Evolutionary conservation across 1,140 invertebrate species (phyloP), one percentile per base, ranked within the genome.

Genomic region (Drosophila kohkoa): DNA sequence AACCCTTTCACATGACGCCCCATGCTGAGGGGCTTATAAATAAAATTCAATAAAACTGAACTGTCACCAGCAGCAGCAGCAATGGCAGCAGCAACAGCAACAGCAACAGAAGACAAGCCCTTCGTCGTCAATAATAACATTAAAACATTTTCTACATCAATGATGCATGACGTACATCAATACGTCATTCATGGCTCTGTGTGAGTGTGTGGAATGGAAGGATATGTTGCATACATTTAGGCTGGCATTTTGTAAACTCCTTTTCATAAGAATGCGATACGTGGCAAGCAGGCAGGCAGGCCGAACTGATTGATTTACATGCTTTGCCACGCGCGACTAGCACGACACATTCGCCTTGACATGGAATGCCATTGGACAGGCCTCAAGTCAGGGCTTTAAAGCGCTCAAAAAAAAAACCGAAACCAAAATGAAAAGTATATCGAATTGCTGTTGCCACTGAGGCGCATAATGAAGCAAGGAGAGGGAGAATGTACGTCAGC

Each of bases 71-170:
- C 83, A 88, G 82, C 30, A 52, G 52, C 64, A 59, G 32, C 16
- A 25, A 25, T 89, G 83, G 83, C 83, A 88, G 66, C 67, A 62
- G 65, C 85, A 88, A 76, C 30, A 52, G 52, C 64, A 59, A 20
- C 16, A 28, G 51, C 48, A 57, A 10, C 8, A 7, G 55, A 41
- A 57, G 52, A 6, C 3, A 57, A 48, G 48, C 28, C 58, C 54
- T 46, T 28, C 57, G 65, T 57, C 66, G 52, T 63, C 81, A 85
- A 85, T 88, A 89, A 88, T 88, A 88, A 80, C 82, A 87, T 88
- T 87, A 87, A 85, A 87, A 82, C 82, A 88, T 87, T 87, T 87
- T 83, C 85, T 89, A 71, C 81, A 81, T 89, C 85, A 89, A 89
- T 89, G 86, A 81, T 83, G 85, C 83, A 88, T 80, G 85, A 79